Base-by-base conservation (phyloP, 2,888 invertebrate genomes). In the Crossocerus cetratus region DNA sequence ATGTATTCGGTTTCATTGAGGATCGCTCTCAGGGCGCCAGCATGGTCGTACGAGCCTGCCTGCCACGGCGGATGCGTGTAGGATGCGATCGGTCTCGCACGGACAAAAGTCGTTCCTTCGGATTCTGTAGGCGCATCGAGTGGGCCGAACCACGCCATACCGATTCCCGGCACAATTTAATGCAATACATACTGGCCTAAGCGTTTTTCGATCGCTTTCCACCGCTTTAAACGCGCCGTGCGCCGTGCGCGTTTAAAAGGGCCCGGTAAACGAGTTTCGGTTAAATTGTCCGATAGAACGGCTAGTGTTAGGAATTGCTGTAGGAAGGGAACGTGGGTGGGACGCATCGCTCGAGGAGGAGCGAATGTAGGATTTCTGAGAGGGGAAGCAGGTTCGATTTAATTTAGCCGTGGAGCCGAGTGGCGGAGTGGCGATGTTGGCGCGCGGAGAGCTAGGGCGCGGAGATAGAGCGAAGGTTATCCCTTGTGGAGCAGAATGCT, bases 111-210 rank as follows among this genome's bases (percentile, higher is more conserved):
- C 68, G 77, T 75, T 73, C 62, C 78, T 76, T 76, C 66, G 69
- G 65, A 71, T 66, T 69, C 67, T 53, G 76, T 69, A 74, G 70
- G 74, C 70, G 69, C 65, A 49, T 66, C 71, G 82, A 82, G 78
- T 82, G 80, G 82, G 82, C 76, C 64, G 32, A 32, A 3, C 69
- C 56, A 63, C 57, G 67, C 63, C 44, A 65, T 49, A 66, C 72
- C 67, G 65, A 70, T 68, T 77, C 65, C 58, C 49, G 70, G 61
- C 16, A 65, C n/a, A 74, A 77, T 70, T 73, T 70, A 70, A 77
- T 58, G 63, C 67, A 42, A 66, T 32, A n/a, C n/a, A 32, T 32
- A 32, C 32, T 32, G 8, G 32, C 32, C 32, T 32, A 32, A 32
- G 32, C 32, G 32, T 32, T 63, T 62, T 65, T 62, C 59, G 62